These are phyloP conservation scores for Xestia sexstrigata DNA, from an alignment of 2,888 invertebrate genomes.

Conservation along the genomic window DNA sequence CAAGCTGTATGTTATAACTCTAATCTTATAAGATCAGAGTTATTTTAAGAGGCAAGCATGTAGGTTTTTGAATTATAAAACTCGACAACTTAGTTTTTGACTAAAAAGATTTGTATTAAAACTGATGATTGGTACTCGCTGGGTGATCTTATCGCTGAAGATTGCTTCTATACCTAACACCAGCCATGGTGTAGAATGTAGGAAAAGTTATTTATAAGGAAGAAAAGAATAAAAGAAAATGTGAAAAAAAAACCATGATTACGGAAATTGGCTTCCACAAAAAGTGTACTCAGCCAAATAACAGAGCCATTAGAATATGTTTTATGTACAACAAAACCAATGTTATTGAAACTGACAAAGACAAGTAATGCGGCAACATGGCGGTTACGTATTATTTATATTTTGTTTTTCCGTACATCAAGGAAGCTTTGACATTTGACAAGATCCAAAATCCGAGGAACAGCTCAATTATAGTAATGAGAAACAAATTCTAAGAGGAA, in stretches of 20 bases:
- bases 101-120: no score
- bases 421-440: not conserved
- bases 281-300: not conserved
- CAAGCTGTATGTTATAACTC: not conserved
- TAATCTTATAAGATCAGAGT: no score
- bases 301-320: not conserved
- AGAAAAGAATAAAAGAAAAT: not conserved
- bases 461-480: constrained; percentile 39
- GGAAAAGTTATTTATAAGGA: not conserved
- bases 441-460: not conserved
- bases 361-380: not conserved
- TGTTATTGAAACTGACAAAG: not conserved
- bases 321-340: not conserved
- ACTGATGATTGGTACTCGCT: no score
- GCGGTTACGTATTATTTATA: not conserved
- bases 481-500: not conserved
- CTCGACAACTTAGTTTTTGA: not conserved
- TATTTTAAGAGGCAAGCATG: not conserved
- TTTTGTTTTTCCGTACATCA: not conserved
- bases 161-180: not conserved
- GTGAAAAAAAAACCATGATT: not conserved
- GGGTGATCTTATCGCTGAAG: no score
- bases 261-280: not conserved
- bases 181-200: not conserved
- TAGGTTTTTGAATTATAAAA: not conserved